Percentiles rank a stretch among this genome's conserved stretches.
Conservation (phyloP, 2,888 invertebrate genomes). For the Phragmatobia fuliginosa region DNA sequence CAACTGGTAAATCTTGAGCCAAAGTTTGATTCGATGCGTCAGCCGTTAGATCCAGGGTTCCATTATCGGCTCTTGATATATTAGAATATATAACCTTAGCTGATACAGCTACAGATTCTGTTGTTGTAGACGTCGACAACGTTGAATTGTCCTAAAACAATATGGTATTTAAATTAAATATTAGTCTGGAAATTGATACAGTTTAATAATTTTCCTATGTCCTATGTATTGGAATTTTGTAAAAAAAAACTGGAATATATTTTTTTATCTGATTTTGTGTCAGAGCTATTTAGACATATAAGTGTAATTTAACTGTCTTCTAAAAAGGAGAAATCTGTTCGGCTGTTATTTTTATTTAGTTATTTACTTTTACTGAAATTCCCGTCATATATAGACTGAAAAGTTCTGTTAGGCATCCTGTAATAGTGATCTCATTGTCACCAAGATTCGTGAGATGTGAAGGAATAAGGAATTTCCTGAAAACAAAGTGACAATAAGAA, state of each 20-base stretch:
- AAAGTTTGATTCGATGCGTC: slow-evolving; percentile 76
- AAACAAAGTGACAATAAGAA: neutral
- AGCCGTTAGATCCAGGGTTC: slow-evolving; percentile 67
- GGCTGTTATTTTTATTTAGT: neutral
- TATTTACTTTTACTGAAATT: neutral
- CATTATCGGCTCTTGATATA: slow-evolving; percentile 57
- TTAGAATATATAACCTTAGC: slow-evolving; percentile 37
- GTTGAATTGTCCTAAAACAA: slow-evolving; percentile 63
- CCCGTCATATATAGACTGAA: neutral
- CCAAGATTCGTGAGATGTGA: neutral
- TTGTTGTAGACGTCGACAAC: slow-evolving; percentile 46
- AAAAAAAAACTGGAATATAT: too few species aligned
- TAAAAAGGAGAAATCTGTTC: neutral
- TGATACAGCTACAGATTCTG: slow-evolving; percentile 36
- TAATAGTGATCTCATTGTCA: neutral
- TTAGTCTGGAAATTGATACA: too few species aligned
- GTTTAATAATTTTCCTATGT: too few species aligned
- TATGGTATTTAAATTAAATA: neutral
- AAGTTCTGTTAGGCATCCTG: neutral
- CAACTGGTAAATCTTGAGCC: slow-evolving; percentile 76
- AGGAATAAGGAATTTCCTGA: neutral
- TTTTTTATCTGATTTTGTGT: too few species aligned
- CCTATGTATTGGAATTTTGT: too few species aligned
- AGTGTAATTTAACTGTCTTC: too few species aligned
- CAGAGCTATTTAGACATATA: too few species aligned